phyloP scores from a whole-genome alignment of 2,797 vertebrate species.

The Glyptemys insculpta region DNA sequence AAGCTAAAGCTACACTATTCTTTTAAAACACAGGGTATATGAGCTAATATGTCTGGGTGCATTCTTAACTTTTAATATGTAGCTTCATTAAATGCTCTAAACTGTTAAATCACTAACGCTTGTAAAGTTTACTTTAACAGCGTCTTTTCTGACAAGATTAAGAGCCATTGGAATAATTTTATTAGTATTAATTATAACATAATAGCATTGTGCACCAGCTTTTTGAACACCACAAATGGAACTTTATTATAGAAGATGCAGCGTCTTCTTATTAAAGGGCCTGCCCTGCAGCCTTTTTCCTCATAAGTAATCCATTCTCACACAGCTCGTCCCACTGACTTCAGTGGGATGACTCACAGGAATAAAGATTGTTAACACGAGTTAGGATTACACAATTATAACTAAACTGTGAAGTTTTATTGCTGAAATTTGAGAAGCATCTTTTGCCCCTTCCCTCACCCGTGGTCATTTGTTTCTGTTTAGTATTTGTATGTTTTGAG shows the following conservation, averaged over 20 bases:
- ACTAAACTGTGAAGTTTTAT: constrained; percentile 56
- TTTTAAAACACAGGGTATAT: constrained; percentile 20
- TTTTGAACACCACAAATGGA: constrained; percentile 5
- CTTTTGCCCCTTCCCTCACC: constrained; percentile 46
- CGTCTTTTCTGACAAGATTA: not conserved
- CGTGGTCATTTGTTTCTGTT: constrained; percentile 63
- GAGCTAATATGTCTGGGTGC: constrained; percentile 28
- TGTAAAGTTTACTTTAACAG: constrained; percentile 50
- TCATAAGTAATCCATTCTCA: not conserved
- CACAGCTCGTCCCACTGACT: not conserved
- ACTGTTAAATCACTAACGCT: constrained; percentile 43
- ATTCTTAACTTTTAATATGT: not conserved
- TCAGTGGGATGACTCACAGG: not conserved
- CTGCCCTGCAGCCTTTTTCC: not conserved
- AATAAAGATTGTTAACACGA: constrained; percentile 9
- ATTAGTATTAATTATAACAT: not conserved
- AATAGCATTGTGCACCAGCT: constrained; percentile 40
- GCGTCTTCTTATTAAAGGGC: not conserved
- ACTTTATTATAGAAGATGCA: constrained; percentile 5
- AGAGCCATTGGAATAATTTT: not conserved
- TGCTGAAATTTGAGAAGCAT: constrained; percentile 66
- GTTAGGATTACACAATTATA: constrained; percentile 24
- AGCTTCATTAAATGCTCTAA: constrained; percentile 38
- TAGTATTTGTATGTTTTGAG: constrained; percentile 34
- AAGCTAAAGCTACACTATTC: constrained; percentile 59